Conservation (phyloP, 2,888 invertebrate genomes). For the Parapristionchus giblindavisi region DNA sequence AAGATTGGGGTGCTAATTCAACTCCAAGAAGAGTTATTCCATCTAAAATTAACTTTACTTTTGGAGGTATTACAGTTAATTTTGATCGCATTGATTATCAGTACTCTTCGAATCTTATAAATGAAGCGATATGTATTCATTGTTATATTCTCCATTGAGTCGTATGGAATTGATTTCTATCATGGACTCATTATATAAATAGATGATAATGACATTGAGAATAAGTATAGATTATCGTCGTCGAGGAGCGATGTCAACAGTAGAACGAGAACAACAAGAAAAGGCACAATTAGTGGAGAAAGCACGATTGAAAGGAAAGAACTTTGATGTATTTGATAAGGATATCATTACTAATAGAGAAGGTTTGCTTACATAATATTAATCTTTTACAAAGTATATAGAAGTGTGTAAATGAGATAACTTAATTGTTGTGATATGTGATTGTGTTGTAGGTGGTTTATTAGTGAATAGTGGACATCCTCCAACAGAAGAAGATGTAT, state of each 20-base stretch:
- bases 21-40: conserved; percentile 12
- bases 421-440: not conserved
- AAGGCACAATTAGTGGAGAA: conserved; percentile 14
- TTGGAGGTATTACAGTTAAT: conserved; percentile 14
- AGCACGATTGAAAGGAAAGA: conserved; percentile 18
- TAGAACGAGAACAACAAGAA: conserved; percentile 29
- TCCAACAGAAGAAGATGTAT: conserved; percentile 56
- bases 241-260: not conserved
- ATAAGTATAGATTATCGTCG: conserved; percentile 14
- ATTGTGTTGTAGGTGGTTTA: conserved; percentile 45
- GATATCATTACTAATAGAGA: conserved; percentile 9
- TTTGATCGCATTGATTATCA: too few relatives aligned
- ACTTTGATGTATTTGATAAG: conserved; percentile 6
- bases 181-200: too few relatives aligned
- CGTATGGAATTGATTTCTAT: not conserved
- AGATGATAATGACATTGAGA: too few relatives aligned
- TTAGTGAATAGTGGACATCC: conserved; percentile 57
- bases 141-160: not conserved
- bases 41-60: conserved; percentile 8
- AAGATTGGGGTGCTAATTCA: not conserved
- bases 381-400: too few relatives aligned
- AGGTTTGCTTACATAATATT: not conserved
- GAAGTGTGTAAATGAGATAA: not conserved
- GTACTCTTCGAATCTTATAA: not conserved
- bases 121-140: not conserved